Evolutionary conservation across 2,888 invertebrate species (phyloP).

Genomic region (Dioctria rufipes): DNA sequence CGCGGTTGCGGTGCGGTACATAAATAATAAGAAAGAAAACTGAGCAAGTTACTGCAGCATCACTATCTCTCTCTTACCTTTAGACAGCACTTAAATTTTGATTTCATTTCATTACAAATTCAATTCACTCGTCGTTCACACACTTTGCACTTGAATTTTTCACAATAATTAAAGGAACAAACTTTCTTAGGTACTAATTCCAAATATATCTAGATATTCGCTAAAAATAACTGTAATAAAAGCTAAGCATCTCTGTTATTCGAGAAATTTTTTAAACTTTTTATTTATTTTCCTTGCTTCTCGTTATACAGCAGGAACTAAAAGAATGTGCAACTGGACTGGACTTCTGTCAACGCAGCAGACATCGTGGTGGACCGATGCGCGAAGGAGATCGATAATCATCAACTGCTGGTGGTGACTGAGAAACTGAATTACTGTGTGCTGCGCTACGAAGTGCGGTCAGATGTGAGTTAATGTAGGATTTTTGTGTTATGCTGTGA

Average conservation of each 20-base stretch:
- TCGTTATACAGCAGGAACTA: not conserved
- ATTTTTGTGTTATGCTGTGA: too few relatives aligned
- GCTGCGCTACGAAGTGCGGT: too few relatives aligned
- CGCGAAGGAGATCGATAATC: conserved; percentile 41
- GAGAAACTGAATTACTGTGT: not conserved
- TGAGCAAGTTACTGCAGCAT: conserved; percentile 25
- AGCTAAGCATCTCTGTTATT: not conserved
- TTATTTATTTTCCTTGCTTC: not conserved
- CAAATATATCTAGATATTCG: not conserved
- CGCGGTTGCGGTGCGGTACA: conserved; percentile 4
- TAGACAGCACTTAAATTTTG: not conserved
- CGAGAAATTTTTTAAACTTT: not conserved
- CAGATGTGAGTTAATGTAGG: too few relatives aligned
- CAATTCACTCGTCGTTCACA: not conserved
- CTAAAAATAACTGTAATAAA: not conserved
- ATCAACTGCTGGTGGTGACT: not conserved
- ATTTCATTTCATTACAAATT: not conserved
- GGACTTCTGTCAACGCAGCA: not conserved
- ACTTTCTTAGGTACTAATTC: not conserved
- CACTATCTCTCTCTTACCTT: conserved; percentile 20
- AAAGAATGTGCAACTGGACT: not conserved
- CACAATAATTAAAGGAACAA: conserved; percentile 11
- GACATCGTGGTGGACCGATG: not conserved
- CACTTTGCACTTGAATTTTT: conserved; percentile 11
- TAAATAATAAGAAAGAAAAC: not conserved